These are phyloP conservation scores for Leucopsar rothschildi DNA, from an alignment of 2,113 vertebrate species.

Conservation along the genomic window DNA sequence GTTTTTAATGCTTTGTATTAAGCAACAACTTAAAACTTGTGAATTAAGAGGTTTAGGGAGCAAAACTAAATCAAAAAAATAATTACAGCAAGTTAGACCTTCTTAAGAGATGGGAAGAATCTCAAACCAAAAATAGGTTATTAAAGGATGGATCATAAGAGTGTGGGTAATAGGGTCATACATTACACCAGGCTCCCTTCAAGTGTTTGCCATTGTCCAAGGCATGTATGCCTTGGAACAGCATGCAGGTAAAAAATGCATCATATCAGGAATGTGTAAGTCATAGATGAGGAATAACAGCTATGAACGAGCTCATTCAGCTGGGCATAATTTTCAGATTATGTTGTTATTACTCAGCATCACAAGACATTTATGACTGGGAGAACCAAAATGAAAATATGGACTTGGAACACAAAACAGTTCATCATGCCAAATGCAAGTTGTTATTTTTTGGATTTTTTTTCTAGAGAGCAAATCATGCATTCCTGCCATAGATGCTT, in stretches of 20 bases:
- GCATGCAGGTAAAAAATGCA: conserved; percentile 16
- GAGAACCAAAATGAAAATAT: conserved; percentile 25
- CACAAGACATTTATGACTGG: conserved; percentile 41
- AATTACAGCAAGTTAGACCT: background rate
- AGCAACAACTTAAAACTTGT: background rate
- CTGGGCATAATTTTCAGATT: conserved; percentile 35
- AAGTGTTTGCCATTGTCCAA: background rate
- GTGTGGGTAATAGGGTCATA: background rate
- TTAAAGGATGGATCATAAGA: background rate
- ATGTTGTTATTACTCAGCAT: conserved; percentile 55
- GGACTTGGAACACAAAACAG: background rate
- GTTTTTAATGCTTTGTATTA: background rate
- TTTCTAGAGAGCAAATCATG: background rate
- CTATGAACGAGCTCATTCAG: conserved; percentile 9
- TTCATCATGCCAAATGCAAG: background rate
- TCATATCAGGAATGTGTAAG: conserved; percentile 13
- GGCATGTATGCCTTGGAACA: background rate
- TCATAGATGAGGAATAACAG: conserved; percentile 2
- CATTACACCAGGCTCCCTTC: background rate
- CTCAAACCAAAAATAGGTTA: background rate
- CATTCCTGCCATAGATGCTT: background rate
- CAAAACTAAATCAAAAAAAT: background rate
- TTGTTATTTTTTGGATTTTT: background rate
- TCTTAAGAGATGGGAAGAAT: background rate
- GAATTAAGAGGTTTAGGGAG: background rate